These are phyloP conservation scores for Liparis tanakae DNA, from an alignment of 2,797 vertebrate species.

Conservation along the genomic window DNA sequence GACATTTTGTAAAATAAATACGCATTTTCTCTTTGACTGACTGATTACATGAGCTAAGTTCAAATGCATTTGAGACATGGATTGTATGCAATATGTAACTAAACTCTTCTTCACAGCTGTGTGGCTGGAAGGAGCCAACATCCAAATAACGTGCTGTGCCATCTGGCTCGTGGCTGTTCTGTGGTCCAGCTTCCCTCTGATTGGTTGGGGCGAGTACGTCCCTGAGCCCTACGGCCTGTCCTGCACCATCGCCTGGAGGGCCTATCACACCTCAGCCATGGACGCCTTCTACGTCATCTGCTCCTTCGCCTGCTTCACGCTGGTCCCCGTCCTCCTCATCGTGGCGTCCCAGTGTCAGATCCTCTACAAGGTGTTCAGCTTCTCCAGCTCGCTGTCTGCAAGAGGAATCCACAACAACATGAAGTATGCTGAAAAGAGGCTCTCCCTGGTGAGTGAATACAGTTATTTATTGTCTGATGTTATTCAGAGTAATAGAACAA, in stretches of 20 bases:
- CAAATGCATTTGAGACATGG: not conserved
- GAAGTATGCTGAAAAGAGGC: constrained; percentile 58
- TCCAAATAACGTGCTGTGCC: constrained; percentile 53
- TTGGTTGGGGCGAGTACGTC: constrained; percentile 79
- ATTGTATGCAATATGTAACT: not conserved
- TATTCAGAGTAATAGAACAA: not conserved
- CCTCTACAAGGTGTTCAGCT: constrained; percentile 67
- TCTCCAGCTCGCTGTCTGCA: constrained; percentile 60
- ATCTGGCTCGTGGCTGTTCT: constrained; percentile 69
- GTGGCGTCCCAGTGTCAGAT: constrained; percentile 73
- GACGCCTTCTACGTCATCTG: constrained; percentile 78
- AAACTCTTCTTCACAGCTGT: constrained; percentile 42
- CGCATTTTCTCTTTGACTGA: no score
- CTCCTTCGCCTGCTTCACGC: constrained; percentile 74
- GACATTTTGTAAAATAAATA: not conserved
- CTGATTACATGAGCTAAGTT: no score
- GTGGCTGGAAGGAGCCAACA: constrained; percentile 58
- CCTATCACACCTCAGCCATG: constrained; percentile 72
- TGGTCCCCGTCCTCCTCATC: constrained; percentile 74
- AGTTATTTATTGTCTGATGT: not conserved
- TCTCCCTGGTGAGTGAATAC: constrained; percentile 67
- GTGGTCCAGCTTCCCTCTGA: constrained; percentile 79
- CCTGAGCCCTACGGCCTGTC: constrained; percentile 81
- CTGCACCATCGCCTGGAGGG: constrained; percentile 79
- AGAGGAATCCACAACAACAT: constrained; percentile 70